phyloP scores from a whole-genome alignment of 2,797 vertebrate species.

The Xenopus petersii region DNA sequence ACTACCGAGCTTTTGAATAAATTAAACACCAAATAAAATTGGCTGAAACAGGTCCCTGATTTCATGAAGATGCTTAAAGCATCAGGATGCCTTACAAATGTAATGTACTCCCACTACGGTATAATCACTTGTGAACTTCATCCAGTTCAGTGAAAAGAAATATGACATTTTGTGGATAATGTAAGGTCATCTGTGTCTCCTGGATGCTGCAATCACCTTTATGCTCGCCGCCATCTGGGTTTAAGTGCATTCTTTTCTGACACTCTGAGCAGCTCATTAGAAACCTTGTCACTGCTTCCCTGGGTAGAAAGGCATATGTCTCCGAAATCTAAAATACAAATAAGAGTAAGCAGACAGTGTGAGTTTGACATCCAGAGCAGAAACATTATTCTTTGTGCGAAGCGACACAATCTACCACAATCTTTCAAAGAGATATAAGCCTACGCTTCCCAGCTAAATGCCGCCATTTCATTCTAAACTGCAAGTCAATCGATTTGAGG shows the following conservation, averaged over 20 bases:
- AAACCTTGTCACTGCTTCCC: constrained; percentile 82
- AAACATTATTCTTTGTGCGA: not conserved
- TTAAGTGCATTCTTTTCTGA: constrained; percentile 86
- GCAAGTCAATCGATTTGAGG: no score
- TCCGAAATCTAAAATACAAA: constrained; percentile 79
- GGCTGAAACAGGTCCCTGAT: no score
- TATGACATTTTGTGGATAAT: not conserved
- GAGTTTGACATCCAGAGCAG: not conserved
- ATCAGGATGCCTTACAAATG: not conserved
- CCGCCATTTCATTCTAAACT: no score
- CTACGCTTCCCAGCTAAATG: no score
- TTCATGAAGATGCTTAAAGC: not conserved
- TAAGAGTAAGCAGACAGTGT: constrained; percentile 57
- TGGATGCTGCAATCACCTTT: constrained; percentile 71
- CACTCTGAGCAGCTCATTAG: constrained; percentile 84
- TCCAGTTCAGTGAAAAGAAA: not conserved
- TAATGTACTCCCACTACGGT: no score
- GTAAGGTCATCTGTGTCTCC: constrained; percentile 50
- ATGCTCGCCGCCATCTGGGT: constrained; percentile 78
- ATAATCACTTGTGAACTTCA: no score
- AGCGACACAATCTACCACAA: not conserved
- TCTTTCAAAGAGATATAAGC: not conserved
- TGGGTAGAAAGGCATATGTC: constrained; percentile 81
- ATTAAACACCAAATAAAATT: no score
- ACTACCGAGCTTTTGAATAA: not conserved